Evolutionary conservation across 2,797 vertebrate genomes (phyloP), one percentile per base, ranked within the genome.

Genomic region (Dallia pectoralis): DNA sequence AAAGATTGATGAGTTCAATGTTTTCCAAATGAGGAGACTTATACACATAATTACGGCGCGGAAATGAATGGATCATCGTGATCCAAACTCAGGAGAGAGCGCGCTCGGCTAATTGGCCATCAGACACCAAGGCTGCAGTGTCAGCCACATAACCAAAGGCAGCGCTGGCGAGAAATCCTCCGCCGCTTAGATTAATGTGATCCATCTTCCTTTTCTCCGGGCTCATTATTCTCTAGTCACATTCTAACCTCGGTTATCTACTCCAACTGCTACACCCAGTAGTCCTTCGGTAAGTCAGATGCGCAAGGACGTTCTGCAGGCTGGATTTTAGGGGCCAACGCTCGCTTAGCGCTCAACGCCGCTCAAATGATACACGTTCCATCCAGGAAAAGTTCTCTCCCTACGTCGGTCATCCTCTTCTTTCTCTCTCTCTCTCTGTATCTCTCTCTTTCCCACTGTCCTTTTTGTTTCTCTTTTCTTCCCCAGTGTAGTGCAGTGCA

Each of bases 1-100:
- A 90, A 90, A 91, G 92, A 93, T 92, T 91, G 92, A 93, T 93
- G 92, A 92, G 89, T 88, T 91, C 89, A 90, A 89, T 89, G 83
- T 92, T 92, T 91, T 90, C 89, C 87, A 92, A 93, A 91, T 87
- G 90, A 92, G 89, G 85, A 85, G 84, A 84, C 90, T 91, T 85
- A 91, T 88, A 87, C 89, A 91, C 91, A 87, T 91, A 91, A 92
- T 93, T 91, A 90, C 85, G 87, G 84, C 81, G 63, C 69, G 87
- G 89, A 92, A 91, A 92, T 90, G 89, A 93, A 91, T 89, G 90
- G 91, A 92, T 92, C 87, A 92, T 91, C 89, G 85, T 66, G 90
- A 91, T 89, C 88, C 88, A 90, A 90, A 90, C 85, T 87, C 88
- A 86, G 84, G 86, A 82, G 81, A 91, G 87, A 84, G 78, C 81